phyloP scores from a whole-genome alignment of 2,113 vertebrate species.

The Pitta sordida region DNA sequence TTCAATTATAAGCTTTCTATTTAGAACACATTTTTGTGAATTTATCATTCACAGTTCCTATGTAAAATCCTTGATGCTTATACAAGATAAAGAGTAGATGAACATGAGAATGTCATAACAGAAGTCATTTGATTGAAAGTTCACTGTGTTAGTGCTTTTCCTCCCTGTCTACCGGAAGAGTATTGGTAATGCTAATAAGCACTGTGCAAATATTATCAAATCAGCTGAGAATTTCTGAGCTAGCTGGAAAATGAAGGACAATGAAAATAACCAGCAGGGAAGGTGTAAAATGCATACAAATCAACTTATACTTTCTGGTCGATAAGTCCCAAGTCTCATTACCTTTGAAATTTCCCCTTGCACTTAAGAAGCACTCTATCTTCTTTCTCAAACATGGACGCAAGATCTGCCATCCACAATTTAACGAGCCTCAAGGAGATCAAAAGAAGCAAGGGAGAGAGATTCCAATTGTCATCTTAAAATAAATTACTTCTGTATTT shows the following conservation, averaged over 20 bases:
- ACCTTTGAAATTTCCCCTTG: slow-evolving; percentile 49
- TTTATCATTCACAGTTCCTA: background rate
- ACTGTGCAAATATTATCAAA: slow-evolving; percentile 32
- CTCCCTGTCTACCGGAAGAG: background rate
- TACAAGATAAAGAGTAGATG: background rate
- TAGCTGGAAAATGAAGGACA: slow-evolving; percentile 33
- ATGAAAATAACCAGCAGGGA: slow-evolving; percentile 55
- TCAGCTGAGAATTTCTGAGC: slow-evolving; percentile 33
- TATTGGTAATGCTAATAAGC: background rate
- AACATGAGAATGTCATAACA: background rate
- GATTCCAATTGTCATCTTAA: background rate
- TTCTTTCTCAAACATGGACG: background rate
- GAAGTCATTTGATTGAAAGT: background rate
- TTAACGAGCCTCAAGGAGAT: slow-evolving; percentile 42
- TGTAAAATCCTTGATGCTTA: background rate
- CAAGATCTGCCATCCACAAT: background rate
- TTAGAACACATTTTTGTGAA: background rate
- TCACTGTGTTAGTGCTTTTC: background rate
- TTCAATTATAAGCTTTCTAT: background rate
- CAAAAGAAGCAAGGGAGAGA: slow-evolving; percentile 6
- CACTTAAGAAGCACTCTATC: background rate
- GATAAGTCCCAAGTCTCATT: slow-evolving; percentile 55
- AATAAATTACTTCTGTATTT: slow-evolving; percentile 16
- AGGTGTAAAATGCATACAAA: slow-evolving; percentile 47
- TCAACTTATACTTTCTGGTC: slow-evolving; percentile 33